Conservation (phyloP, 2,888 invertebrate species). For the Drosophila neutralis region DNA sequence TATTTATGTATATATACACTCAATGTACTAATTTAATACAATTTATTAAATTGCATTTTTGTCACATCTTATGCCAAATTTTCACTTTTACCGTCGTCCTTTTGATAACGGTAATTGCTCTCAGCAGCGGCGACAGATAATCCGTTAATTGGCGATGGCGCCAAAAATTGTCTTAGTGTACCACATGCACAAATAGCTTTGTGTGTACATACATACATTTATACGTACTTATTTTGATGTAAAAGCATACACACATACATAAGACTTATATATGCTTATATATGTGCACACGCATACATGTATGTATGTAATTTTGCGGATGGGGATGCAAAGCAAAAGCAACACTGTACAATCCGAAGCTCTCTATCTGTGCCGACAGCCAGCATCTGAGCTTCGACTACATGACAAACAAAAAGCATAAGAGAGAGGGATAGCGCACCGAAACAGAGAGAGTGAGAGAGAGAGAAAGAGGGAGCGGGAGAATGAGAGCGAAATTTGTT, state of each 20-base stretch:
- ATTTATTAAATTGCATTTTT: background rate
- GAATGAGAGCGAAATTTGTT: slow-evolving; percentile 36
- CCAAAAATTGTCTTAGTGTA: slow-evolving; percentile 63
- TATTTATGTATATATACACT: background rate
- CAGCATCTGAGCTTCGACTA: slow-evolving; percentile 70
- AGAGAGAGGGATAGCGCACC: slow-evolving; percentile 37
- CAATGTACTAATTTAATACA: background rate
- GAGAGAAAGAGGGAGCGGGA: slow-evolving; percentile 36
- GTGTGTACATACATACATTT: background rate
- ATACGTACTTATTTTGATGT: slow-evolving; percentile 42
- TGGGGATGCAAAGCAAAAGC: slow-evolving; percentile 71
- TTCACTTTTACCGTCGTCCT: slow-evolving; percentile 25
- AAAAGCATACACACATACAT: slow-evolving; percentile 10
- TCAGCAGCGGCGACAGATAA: slow-evolving; percentile 18
- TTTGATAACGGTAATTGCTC: slow-evolving; percentile 53
- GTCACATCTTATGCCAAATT: slow-evolving; percentile 1
- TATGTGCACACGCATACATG: slow-evolving; percentile 5
- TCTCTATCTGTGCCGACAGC: slow-evolving; percentile 58
- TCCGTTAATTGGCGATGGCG: slow-evolving; percentile 72
- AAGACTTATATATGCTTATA: slow-evolving; percentile 10
- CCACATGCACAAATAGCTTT: slow-evolving; percentile 17
- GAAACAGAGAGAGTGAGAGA: slow-evolving; percentile 40
- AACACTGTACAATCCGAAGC: slow-evolving; percentile 77
- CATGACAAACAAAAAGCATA: slow-evolving; percentile 79
- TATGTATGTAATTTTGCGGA: slow-evolving; percentile 39